Base-by-base conservation (phyloP, 2,888 invertebrate genomes). In the Cyclophora punctaria region DNA sequence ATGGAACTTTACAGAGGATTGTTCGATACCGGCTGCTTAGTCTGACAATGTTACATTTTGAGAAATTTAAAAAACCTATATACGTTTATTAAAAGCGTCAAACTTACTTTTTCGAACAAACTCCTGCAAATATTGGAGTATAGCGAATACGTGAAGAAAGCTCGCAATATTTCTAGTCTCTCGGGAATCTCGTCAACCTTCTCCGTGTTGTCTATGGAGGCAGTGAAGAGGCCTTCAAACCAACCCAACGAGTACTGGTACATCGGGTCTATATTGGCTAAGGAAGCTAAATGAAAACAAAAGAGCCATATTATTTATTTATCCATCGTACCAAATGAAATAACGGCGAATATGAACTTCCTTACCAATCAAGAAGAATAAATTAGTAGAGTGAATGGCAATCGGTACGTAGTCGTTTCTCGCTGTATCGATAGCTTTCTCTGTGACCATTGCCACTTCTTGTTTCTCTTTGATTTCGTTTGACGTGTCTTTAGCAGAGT, bases 191-290 rank as follows among this genome's bases (percentile, higher is more conserved):
- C 93, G 58, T 97, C 97, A n/a, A 92, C 92, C 64, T 93, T 93
- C 66, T 95, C 95, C 0, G 96, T 95, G 63, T 95, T 94, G 62
- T 97, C 96, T 53, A 98, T 98, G 33, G 96, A 92, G 46, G 92
- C 89, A 63, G 93, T 93, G 78, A 95, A 98, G 35, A 98, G 89
- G 62, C 95, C 94, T 68, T 98, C 95, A 78, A 97, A 98, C 98
- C 98, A 98, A 2, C 92, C 92, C 64, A 98, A 86, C 0, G 98
- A 98, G 78, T 98, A 98, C 76, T 98, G 98, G 80, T 98, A 98
- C 98, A 98, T 98, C 2, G 98, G 97, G 83, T 98, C 98, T 60
- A 98, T 96, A 69, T 95, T 93, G 4, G 96, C 94, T 69, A 98
- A 82, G 52, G 96, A 95, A 52, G 93, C 95, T 94, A 71, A 48